phyloP scores from a whole-genome alignment of 2,888 invertebrate species.

The Eretmocerus hayati region DNA sequence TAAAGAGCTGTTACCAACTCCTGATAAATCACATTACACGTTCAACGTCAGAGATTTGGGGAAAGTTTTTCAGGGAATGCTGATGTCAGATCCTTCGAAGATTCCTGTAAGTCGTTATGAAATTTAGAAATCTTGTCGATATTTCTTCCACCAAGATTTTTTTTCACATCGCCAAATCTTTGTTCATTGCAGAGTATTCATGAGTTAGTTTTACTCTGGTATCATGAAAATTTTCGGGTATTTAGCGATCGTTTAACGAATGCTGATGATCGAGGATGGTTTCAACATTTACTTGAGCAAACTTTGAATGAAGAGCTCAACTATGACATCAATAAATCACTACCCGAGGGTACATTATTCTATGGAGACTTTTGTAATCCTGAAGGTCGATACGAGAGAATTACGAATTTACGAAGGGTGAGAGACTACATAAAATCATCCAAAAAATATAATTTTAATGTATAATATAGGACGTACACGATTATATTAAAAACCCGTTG shows the following conservation, averaged over 20 bases:
- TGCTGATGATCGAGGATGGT: slow-evolving; percentile 68
- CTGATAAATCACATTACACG: slow-evolving; percentile 83
- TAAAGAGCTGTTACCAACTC: slow-evolving; percentile 73
- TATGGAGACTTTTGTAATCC: slow-evolving; percentile 64
- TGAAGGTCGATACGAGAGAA: slow-evolving; percentile 56
- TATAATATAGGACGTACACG: too few relatives aligned
- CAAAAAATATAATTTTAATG: too few relatives aligned
- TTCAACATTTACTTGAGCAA: slow-evolving; percentile 54
- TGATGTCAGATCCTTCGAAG: slow-evolving; percentile 61
- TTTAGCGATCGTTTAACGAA: slow-evolving; percentile 83
- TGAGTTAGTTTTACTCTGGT: slow-evolving; percentile 73
- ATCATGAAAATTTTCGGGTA: slow-evolving; percentile 80
- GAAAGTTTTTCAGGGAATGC: slow-evolving; percentile 73
- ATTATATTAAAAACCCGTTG: too few relatives aligned
- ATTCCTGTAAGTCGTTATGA: slow-evolving; percentile 55
- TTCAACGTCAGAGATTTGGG: slow-evolving; percentile 84
- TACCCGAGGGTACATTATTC: slow-evolving; percentile 53
- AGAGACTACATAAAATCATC: too few relatives aligned
- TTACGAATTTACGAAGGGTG: slow-evolving; percentile 57
- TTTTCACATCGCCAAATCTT: neutral
- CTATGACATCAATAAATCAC: slow-evolving; percentile 48
- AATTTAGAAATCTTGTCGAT: neutral
- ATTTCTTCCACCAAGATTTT: neutral
- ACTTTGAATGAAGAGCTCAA: slow-evolving; percentile 56
- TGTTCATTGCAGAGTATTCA: slow-evolving; percentile 47